Percentiles rank a stretch among this genome's conserved stretches.
These are phyloP conservation scores for Solea solea DNA, from an alignment of 2,113 vertebrate species.

Conservation along the genomic window DNA sequence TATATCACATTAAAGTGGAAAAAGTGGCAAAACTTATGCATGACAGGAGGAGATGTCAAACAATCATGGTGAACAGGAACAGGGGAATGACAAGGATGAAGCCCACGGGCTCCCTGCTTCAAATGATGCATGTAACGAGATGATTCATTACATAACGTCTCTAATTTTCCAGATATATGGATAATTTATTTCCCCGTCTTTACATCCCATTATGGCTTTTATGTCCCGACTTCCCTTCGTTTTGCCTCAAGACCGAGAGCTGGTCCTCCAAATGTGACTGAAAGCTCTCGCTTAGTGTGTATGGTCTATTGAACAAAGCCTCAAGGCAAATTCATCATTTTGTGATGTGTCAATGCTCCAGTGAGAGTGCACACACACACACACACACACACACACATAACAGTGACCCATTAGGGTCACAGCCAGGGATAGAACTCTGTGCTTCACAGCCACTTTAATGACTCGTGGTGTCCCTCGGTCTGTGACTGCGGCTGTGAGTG, in stretches of 20 bases:
- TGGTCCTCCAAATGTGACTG: slow-evolving; percentile 22
- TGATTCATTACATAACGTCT: slow-evolving; percentile 38
- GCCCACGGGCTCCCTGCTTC: slow-evolving; percentile 26
- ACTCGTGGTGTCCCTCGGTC: slow-evolving; percentile 41
- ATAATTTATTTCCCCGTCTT: slow-evolving; percentile 29
- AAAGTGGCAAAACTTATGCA: too few relatives aligned
- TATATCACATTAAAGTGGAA: too few relatives aligned
- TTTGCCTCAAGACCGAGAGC: slow-evolving; percentile 9
- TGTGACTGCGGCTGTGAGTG: background rate
- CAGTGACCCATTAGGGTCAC: slow-evolving; percentile 43
- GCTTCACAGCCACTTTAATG: slow-evolving; percentile 53
- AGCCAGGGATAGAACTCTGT: slow-evolving; percentile 46
- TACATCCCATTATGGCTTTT: slow-evolving; percentile 21
- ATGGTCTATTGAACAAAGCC: slow-evolving; percentile 12
- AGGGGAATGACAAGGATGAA: background rate
- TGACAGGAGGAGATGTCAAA: too few relatives aligned
- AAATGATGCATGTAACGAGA: slow-evolving; percentile 37
- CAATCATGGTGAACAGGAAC: too few relatives aligned
- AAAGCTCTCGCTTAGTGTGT: slow-evolving; percentile 13
- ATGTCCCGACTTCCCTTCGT: background rate
- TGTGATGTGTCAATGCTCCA: slow-evolving; percentile 32
- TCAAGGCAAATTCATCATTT: slow-evolving; percentile 40
- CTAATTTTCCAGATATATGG: slow-evolving; percentile 35
- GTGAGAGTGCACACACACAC: background rate
- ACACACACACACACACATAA: slow-evolving; percentile 5